Evolutionary conservation across 2,113 vertebrate species (phyloP).

Genomic region (Carassius auratus): DNA sequence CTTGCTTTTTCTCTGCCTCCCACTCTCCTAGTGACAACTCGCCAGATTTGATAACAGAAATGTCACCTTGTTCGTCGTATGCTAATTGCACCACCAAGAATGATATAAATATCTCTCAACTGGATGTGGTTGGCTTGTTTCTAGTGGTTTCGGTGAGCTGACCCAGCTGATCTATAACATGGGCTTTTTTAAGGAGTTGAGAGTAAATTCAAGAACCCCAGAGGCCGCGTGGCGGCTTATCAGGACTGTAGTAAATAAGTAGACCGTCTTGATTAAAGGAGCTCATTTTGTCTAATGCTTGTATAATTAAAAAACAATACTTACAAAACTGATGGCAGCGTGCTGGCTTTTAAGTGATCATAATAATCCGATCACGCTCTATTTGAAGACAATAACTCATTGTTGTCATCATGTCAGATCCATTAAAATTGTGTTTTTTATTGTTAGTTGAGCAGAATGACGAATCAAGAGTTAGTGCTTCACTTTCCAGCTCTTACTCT

Average conservation of each 20-base stretch:
- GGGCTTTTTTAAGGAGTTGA: background rate
- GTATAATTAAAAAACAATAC: background rate
- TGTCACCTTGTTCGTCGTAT: slow-evolving; percentile 31
- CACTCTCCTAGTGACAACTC: slow-evolving; percentile 17
- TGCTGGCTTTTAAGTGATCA: background rate
- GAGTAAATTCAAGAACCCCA: background rate
- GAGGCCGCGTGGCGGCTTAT: slow-evolving; percentile 1
- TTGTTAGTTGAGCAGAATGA: slow-evolving; percentile 57
- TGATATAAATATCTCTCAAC: slow-evolving; percentile 40
- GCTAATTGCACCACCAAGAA: slow-evolving; percentile 31
- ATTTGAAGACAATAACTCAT: background rate
- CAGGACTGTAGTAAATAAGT: slow-evolving; percentile 15
- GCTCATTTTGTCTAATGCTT: slow-evolving; percentile 28
- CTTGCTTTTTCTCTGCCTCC: background rate
- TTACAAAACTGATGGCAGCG: background rate
- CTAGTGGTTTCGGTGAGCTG: slow-evolving; percentile 32
- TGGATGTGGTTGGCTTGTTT: background rate
- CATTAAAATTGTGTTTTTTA: slow-evolving; percentile 1
- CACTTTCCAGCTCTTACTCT: slow-evolving; percentile 66
- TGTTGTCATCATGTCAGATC: background rate
- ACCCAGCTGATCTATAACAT: background rate
- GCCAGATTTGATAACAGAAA: slow-evolving; percentile 25
- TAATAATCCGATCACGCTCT: slow-evolving; percentile 1
- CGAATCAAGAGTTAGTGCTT: slow-evolving; percentile 59
- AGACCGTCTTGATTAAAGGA: background rate